Evolutionary conservation across 2,888 invertebrate species (phyloP), one percentile per base, ranked within the genome.

Genomic region (Dryobotodes eremita): DNA sequence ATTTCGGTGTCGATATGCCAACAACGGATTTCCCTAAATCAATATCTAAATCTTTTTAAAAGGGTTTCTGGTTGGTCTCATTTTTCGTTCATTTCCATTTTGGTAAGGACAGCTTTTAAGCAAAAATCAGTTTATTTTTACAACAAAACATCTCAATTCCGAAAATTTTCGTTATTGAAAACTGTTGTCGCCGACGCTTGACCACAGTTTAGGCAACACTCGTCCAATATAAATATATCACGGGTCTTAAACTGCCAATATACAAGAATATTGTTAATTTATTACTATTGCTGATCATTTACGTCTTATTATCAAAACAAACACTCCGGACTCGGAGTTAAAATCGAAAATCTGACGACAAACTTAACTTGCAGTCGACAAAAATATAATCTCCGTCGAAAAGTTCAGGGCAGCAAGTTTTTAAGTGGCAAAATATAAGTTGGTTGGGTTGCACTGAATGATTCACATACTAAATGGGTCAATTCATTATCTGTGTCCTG

Each of bases 381-480:
- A 36, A 48, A 64, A 17, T 10, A 70, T 71, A 48, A 31, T 70
- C 3, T 10, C 31, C 3, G 26, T 26, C 46, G 0, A 46, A 61
- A 17, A 13, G 48, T 79, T 73, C 61, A 57, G n/a, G 3, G 46
- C 68, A 70, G 48, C 72, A 65, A 55, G 71, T 81, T 86, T 79
- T 73, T 50, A 53, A 69, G 66, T 48, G 46, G 89, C 79, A 86
- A 81, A 79, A 75, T 70, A 64, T 89, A 90, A 89, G 86, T 89
- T 91, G 86, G 92, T 90, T 68, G 77, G 77, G 65, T 81, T 74
- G 82, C 89, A 93, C 93, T 94, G 93, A 95, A 94, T 95, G 96
- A 96, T 94, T 95, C 95, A 95, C 93, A 91, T 91, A 89, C 91
- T 94, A 95, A 96, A 96, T 96, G 96, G 96, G 94, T 95, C 96